Percentiles rank a stretch among this genome's conserved stretches.
Conservation (phyloP, 2,113 vertebrate species). For the Rhipidura dahli region DNA sequence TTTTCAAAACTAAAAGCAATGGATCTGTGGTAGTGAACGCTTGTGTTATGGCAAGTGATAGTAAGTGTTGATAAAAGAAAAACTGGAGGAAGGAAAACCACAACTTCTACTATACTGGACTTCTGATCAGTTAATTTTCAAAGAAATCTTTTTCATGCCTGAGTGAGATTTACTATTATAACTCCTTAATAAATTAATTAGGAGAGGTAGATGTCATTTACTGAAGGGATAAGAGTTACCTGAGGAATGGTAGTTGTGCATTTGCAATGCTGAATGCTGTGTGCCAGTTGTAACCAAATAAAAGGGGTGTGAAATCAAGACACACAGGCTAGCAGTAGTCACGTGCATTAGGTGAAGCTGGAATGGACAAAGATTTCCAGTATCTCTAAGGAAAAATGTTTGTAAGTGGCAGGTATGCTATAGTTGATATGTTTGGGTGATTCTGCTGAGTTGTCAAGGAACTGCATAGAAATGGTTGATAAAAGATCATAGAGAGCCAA, state of each 20-base stretch:
- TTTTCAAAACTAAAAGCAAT: neutral
- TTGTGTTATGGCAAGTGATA: neutral
- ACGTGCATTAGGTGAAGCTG: neutral
- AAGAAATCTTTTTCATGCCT: neutral
- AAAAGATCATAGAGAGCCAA: neutral
- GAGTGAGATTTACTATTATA: neutral
- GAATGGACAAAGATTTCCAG: neutral
- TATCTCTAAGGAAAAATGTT: neutral
- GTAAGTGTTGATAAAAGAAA: neutral
- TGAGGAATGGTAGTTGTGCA: neutral
- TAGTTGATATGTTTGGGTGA: neutral
- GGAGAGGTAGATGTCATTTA: neutral
- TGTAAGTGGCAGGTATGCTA: neutral
- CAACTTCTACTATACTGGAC: neutral
- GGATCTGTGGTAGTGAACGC: neutral
- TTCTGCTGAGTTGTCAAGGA: neutral
- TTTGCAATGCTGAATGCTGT: neutral
- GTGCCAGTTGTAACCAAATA: neutral
- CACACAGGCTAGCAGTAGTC: neutral
- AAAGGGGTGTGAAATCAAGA: neutral
- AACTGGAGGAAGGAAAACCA: neutral
- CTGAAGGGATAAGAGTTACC: neutral
- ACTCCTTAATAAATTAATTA: neutral
- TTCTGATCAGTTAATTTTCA: neutral
- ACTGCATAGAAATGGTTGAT: neutral